Evolutionary conservation across 2,888 invertebrate genomes (phyloP).

Genomic region (Dicranocentrus wangi): DNA sequence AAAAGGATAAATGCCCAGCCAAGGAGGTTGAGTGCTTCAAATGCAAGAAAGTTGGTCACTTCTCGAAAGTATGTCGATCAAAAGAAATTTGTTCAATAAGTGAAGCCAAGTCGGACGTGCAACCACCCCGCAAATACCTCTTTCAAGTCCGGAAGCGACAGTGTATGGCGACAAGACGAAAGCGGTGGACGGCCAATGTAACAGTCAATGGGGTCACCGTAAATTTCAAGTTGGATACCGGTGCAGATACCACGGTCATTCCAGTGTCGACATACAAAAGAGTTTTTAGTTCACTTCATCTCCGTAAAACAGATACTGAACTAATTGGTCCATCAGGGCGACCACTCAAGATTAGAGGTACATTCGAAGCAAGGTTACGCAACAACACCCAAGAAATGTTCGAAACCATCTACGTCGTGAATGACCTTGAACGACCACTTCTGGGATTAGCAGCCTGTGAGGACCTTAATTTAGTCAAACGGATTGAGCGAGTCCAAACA

Average conservation of each 20-base stretch:
- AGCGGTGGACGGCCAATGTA: constrained; percentile 28
- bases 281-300: not conserved
- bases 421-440: constrained; percentile 13
- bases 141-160: not conserved
- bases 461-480: constrained; percentile 16
- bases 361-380: not conserved
- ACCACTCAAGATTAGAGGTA: constrained; percentile 3
- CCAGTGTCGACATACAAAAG: not conserved
- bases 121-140: not conserved
- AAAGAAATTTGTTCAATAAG: not conserved
- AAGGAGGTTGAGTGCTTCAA: constrained; percentile 34
- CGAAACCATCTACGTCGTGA: constrained; percentile 13
- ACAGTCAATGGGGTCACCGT: not conserved
- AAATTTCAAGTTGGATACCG: constrained; percentile 45
- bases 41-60: constrained; percentile 52
- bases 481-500: not conserved
- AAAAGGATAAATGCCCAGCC: constrained; percentile 47
- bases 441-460: constrained; percentile 21
- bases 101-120: not conserved
- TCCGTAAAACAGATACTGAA: not conserved
- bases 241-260: constrained; percentile 50
- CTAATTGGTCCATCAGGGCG: constrained; percentile 17
- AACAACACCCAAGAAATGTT: not conserved
- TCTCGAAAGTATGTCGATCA: constrained; percentile 14
- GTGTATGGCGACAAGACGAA: not conserved